A percentile compares a stretch with the other conserved stretches of the same genome.
These are phyloP conservation scores for Choloepus didactylus DNA, from an alignment of 2,797 vertebrate species.

Conservation along the genomic window DNA sequence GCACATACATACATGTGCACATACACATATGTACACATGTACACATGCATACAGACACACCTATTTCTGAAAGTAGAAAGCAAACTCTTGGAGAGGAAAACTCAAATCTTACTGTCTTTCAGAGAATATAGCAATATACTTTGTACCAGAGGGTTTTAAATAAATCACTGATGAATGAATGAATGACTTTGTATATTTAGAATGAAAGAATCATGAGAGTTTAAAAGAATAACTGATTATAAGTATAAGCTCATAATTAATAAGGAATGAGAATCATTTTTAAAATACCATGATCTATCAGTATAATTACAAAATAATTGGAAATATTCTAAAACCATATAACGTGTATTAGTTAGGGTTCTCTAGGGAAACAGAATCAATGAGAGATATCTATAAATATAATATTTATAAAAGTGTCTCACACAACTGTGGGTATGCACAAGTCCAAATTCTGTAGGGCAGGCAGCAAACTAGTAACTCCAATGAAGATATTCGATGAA, in stretches of 20 bases:
- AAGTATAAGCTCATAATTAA: conserved; percentile 12
- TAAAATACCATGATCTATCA: conserved; percentile 8
- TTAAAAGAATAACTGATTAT: conserved; percentile 33
- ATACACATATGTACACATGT: background rate
- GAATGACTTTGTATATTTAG: background rate
- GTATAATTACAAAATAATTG: background rate
- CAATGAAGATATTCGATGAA: too few relatives aligned
- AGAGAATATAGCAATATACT: background rate
- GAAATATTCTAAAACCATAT: background rate
- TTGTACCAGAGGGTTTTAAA: background rate
- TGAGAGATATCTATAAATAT: too few relatives aligned
- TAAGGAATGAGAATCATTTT: background rate
- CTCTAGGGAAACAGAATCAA: too few relatives aligned
- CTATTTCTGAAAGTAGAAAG: background rate
- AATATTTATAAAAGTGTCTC: too few relatives aligned
- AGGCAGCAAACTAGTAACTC: too few relatives aligned
- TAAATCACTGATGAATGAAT: background rate
- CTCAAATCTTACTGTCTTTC: background rate
- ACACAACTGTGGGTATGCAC: too few relatives aligned
- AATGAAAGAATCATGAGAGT: background rate
- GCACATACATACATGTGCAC: background rate
- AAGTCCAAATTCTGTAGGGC: too few relatives aligned
- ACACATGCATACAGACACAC: background rate
- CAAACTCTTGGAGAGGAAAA: background rate
- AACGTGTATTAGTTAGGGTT: too few relatives aligned